phyloP scores from a whole-genome alignment of 1,140 invertebrate genomes.

The Manduca sexta region DNA sequence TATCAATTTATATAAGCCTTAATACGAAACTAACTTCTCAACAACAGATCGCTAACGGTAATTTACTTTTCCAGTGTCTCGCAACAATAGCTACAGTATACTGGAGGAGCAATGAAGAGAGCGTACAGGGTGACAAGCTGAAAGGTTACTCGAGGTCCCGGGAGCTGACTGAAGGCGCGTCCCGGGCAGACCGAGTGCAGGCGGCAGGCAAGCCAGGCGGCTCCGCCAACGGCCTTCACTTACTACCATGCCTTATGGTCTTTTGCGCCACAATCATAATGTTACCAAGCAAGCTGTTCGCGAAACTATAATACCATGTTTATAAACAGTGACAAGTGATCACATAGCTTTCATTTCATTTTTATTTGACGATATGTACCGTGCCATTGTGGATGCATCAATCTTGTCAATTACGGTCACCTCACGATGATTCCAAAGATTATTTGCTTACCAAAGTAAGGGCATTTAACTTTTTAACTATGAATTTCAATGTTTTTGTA shows the following conservation, averaged over 20 bases:
- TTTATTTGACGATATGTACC: constrained; percentile 1
- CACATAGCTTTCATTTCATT: background rate
- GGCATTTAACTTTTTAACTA: constrained; percentile 7
- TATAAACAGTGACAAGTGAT: background rate
- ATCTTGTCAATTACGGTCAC: constrained; percentile 4
- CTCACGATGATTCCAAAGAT: constrained; percentile 21
- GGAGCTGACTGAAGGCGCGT: constrained; percentile 56
- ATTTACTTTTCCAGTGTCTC: constrained; percentile 76
- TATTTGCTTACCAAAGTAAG: constrained; percentile 16
- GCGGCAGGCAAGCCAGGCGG: constrained; percentile 50
- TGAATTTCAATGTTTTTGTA: no score
- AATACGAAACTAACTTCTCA: no score
- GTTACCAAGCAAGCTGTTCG: background rate
- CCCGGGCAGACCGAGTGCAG: constrained; percentile 65
- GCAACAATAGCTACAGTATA: constrained; percentile 89
- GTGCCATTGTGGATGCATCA: constrained; percentile 2
- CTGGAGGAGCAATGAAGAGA: constrained; percentile 87
- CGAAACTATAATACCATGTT: background rate
- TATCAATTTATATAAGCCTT: no score
- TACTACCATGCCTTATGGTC: constrained; percentile 18
- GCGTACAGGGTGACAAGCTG: constrained; percentile 78
- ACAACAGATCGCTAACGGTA: constrained; percentile 1
- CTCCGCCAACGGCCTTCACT: constrained; percentile 16
- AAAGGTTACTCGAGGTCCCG: constrained; percentile 65
- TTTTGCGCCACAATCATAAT: constrained; percentile 8